Evolutionary conservation across 30 jellyfish, hydroid and myxozoan species (phyloP), one percentile per base, ranked within the genome.

Genomic region (Aurelia aurita complex sp. Pacific): DNA sequence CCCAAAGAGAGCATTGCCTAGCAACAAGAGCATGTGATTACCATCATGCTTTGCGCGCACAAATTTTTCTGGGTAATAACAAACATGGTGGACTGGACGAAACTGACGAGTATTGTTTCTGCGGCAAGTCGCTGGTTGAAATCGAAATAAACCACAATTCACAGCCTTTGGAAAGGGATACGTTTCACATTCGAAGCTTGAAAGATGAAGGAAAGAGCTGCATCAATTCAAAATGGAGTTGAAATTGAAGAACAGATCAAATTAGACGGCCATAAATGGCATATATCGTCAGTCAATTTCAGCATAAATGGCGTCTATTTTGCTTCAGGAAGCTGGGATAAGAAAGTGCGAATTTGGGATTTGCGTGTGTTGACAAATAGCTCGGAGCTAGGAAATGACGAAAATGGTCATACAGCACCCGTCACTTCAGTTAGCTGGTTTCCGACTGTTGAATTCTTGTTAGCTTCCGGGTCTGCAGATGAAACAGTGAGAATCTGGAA

Each of bases 281-380:
- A 86, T 42, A 63, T 92, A 1, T 92, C 98, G 16, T 68, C 89
- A 46, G 76, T 92, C 9, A 90, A 77, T 17, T 86, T 92, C 89
- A 86, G 95, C 68, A 73, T 80, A 62, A 92, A 87, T 82, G 98
- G 98, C 16, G 82, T 92, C 12, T 87, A 84, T 64, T 73, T 92
- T 42, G 98, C 98, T 2, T 92, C 98, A 4, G 98, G 96, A 8
- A 77, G 96, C 74, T 92, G 98, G 98, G 98, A 92, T 81, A 92
- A 92, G 67, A 79, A 68, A 13, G 77, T 92, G 12, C 52, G 88
- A 62, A 63, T 92, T 2, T 92, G 98, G 98, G 98, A 92, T 76
- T 52, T 92, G 71, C 74, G 94, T 36, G 82, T 81, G 65, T 60
- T 92, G 87, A 96, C 92, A 17, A 68, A 91, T 40, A 66, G 97